Conservation (phyloP, 2,113 vertebrate species). For the Chaenogobius annularis region DNA sequence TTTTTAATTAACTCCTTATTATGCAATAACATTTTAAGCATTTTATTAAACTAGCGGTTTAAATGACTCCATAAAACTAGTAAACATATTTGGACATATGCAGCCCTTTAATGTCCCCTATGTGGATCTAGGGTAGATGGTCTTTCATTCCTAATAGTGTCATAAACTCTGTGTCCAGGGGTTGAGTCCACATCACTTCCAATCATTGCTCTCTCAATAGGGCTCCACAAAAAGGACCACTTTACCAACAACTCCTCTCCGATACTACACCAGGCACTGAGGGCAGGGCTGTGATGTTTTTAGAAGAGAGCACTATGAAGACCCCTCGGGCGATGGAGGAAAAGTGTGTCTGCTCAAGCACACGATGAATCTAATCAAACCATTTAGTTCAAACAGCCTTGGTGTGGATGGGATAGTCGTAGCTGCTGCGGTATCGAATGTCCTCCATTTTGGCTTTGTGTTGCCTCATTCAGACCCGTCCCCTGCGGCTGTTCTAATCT, state of each 20-base stretch:
- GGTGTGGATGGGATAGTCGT: conserved; percentile 25
- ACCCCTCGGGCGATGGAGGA: conserved; percentile 8
- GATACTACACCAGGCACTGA: conserved; percentile 28
- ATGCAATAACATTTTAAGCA: neutral
- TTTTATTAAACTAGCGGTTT: neutral
- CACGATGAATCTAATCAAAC: conserved; percentile 53
- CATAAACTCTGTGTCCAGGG: conserved; percentile 17
- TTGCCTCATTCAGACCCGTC: conserved; percentile 23
- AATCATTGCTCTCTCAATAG: conserved; percentile 52
- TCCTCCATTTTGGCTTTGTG: conserved; percentile 27
- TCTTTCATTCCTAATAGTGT: conserved; percentile 37
- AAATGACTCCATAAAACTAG: neutral
- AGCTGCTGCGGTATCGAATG: conserved; percentile 23
- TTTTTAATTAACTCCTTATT: neutral
- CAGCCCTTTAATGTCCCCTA: neutral
- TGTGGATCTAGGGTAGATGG: conserved; percentile 21
- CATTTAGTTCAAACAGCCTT: conserved; percentile 43
- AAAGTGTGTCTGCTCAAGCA: conserved; percentile 23
- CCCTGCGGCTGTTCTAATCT: conserved; percentile 65
- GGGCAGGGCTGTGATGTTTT: conserved; percentile 42
- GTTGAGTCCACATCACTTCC: conserved; percentile 36
- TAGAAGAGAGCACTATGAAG: conserved; percentile 29
- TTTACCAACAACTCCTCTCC: conserved; percentile 47
- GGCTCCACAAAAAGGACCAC: conserved; percentile 31
- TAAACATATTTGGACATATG: neutral